Evolutionary conservation across 1,140 invertebrate species (phyloP), one percentile per base, ranked within the genome.

Genomic region (Drosophila pseudoananassae): DNA sequence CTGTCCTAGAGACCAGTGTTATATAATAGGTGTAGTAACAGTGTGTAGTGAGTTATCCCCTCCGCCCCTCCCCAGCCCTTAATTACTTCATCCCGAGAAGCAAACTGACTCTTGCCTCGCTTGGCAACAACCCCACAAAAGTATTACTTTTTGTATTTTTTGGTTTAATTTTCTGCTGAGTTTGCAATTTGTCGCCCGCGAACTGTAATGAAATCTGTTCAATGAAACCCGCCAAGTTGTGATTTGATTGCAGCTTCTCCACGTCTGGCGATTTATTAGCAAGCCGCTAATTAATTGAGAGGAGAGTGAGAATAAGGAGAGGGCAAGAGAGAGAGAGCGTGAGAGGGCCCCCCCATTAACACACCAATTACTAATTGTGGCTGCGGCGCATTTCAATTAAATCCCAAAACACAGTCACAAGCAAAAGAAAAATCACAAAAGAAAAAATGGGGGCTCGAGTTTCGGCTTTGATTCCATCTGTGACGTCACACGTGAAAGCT

Each of bases 211-310:
- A 78, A 81, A 81, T 85, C 64, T 73, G 60, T 71, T 74, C 78
- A 83, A 78, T 88, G 76, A 88, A 87, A 83, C 83, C 83, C 78
- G 83, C 78, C 69, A 87, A 87, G 83, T 88, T 87, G 76, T 72
- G 76, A 80, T 82, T 81, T 87, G 78, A 88, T 88, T 88, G 66
- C 78, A 65, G 47, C 63, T 29, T 70, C 57, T 65, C 68, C 82
- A 58, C 68, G 82, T 87, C 82, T 88, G 71, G 59, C 58, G 56
- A 63, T 74, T 65, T 71, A 63, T 87, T 87, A 83, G 83, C 83
- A 51, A 60, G 17, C 59, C 50, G 83, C 83, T 87, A 87, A 88
- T 87, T 76, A 87, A 83, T 83, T 73, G 68, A 73, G 46, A 57
- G 31, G 45, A 36, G 52, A 14, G 6, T 17, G 23, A 10, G 23